Base-by-base conservation (phyloP, 2,888 invertebrate genomes). In the Amitus sp. region DNA sequence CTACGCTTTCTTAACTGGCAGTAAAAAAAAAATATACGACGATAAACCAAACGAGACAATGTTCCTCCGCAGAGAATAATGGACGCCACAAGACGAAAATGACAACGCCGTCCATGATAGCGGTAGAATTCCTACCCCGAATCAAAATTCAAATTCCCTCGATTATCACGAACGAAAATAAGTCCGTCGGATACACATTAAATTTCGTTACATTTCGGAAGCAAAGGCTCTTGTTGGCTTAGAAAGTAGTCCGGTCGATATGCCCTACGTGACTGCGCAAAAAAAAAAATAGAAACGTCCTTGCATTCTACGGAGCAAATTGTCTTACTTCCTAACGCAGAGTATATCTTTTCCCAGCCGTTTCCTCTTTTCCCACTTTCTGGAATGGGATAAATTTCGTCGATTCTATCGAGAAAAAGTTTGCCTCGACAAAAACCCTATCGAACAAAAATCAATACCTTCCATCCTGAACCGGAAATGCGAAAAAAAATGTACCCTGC, bases 1-100 rank as follows among this genome's bases (percentile, higher is more conserved):
- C 73, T 73, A 72, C 63, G 75, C 74, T 74, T 72, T 73, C 73
- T 74, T 71, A 68, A 67, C 72, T 73, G 67, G 69, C 71, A 66
- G 65, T 62, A 50, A 62, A 60, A 60, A 57, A 61, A 55, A 62
- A 54, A 54, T 45, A 63, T 59, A 64, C 34, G 55, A 43, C 52
- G 52, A 50, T 57, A 50, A 28, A 54, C 47, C 43, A 37, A 47
- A 54, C 49, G 65, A n/a, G n/a, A 58, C 61, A 59, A 61, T 56
- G 53, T 62, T 62, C 55, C 61, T 67, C 60, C 63, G 61, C 61
- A 62, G 67, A 58, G 62, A 53, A 37, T 56, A 55, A 58, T 33
- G 37, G 51, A 58, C 28, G 43, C 56, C 54, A 46, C 10, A 12
- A n/a, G 47, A 46, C 18, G 12, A 34, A 52, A 39, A 45, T 17